A percentile compares a stretch with the other conserved stretches of the same genome.
phyloP scores from a whole-genome alignment of 2,797 vertebrate species.

The Rhincodon typus region DNA sequence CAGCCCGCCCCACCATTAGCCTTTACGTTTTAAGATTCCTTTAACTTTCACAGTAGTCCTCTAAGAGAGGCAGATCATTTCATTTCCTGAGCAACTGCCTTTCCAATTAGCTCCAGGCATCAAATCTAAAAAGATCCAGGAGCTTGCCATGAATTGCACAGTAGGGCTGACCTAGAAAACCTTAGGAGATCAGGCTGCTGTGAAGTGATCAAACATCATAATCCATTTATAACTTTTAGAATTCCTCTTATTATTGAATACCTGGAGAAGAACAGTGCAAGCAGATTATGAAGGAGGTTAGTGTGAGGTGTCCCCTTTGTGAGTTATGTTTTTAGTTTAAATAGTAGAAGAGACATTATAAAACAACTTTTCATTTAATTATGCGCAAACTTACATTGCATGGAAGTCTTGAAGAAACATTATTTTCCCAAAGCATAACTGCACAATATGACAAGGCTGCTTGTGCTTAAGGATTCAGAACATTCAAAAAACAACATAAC shows the following conservation, averaged over 20 bases:
- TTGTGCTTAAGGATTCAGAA: background rate
- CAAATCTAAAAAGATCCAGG: background rate
- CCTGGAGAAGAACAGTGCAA: background rate
- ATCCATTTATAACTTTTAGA: background rate
- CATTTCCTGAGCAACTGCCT: background rate
- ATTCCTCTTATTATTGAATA: background rate
- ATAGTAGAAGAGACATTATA: background rate
- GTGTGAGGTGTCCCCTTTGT: background rate
- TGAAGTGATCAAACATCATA: background rate
- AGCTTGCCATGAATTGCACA: background rate
- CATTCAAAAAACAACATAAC: background rate
- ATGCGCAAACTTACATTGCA: background rate
- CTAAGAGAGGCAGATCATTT: background rate
- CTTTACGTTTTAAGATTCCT: background rate
- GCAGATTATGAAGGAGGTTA: background rate
- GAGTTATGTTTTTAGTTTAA: background rate
- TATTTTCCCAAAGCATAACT: background rate
- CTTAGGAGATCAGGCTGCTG: background rate
- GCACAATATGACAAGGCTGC: background rate
- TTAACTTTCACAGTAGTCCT: background rate
- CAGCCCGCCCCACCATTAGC: background rate
- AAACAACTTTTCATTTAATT: background rate
- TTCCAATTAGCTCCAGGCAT: background rate
- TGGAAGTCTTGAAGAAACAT: background rate
- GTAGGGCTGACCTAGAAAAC: background rate